Evolutionary conservation across 1,140 invertebrate species (phyloP), one percentile per base, ranked within the genome.

Genomic region (Whitmania pigra): DNA sequence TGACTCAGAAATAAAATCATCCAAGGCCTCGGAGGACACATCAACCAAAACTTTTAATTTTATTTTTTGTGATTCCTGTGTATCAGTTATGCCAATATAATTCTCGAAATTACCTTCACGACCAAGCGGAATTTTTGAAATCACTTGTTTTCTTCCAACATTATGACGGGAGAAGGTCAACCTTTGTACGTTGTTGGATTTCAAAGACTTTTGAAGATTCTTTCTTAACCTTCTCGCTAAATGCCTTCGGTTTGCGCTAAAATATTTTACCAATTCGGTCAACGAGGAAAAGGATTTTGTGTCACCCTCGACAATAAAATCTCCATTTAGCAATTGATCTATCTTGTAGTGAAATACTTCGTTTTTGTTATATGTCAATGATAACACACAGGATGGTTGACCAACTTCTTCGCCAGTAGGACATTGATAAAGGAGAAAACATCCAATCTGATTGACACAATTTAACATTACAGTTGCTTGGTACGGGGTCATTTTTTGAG

Each of bases 1-100:
- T 20, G 73, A 70, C 55, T 72, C 73, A 13, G 67, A 36, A 18
- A 74, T 36, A 55, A 74, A 74, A 36, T 74, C 71, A n/a, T 74
- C 73, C 53, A 71, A 69, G 29, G 71, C 73, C 18, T 53, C 27
- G 9, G 36, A 20, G 18, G 29, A 20, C 3, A 43, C n/a, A 57
- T 73, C 73, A 18, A 36, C 25, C 57, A 67, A 40, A 54, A 72
- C 57, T 6, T 63, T 36, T 43, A 73, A 69, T 53, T 73, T 73
- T 22, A 71, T 49, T 49, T 49, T 49, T 49, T 49, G 43, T 17
- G 15, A 7, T 49, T 49, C 43, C 9, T 49, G 43, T 17, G 43
- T 17, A 49, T 49, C 9, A 5, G 13, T 49, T 49, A 49, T 49
- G 43, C 43, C 43, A 49, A 49, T 49, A 49, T 15, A 49, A 15